Evolutionary conservation across 2,797 vertebrate genomes (phyloP), one percentile per base, ranked within the genome.

Genomic region (Tarsius wallacei): DNA sequence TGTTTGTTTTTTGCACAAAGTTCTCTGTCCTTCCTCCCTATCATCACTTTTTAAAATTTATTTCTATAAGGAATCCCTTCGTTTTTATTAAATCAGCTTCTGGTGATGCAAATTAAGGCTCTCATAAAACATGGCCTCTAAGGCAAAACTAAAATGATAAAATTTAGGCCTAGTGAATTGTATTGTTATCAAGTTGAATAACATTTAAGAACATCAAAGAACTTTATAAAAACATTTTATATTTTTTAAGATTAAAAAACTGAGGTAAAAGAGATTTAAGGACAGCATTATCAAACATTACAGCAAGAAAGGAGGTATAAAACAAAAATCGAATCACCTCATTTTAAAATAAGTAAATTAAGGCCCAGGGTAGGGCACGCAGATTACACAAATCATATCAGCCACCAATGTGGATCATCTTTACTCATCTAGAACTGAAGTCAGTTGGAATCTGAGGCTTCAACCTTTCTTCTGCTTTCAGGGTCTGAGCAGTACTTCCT

Each of bases 91-190:
- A 95, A 95, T 97, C 82, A 80, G 78, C 57, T 96, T 80, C 90
- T 93, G 70, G 84, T 96, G 53, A 95, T 98, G 57, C 87, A 98
- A 92, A 98, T 96, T 91, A 97, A 97, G 42, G 70, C 22, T 93
- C 36, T 98, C 93, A 96, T 98, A 97, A 97, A 94, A 96, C 49
- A 61, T 94, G 76, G 49, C 90, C 96, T 96, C 77, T 96, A 53
- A 94, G 92, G 95, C 92, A 96, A 94, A 97, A 90, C 57, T 96
- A 90, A 90, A 97, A 94, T 97, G 84, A 94, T 94, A 96, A 94
- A 93, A 95, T 90, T 95, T 97, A 87, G 61, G 80, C 36, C 63
- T 81, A 77, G 83, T 96, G 80, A 85, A 90, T 85, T 97, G 57
- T 90, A 59, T 42, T 97, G 12, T 97, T 95, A 95, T 59, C 61